Conservation (phyloP, 2,113 vertebrate genomes). For the crab-eating macaque (Macaca fascicularis) region DNA sequence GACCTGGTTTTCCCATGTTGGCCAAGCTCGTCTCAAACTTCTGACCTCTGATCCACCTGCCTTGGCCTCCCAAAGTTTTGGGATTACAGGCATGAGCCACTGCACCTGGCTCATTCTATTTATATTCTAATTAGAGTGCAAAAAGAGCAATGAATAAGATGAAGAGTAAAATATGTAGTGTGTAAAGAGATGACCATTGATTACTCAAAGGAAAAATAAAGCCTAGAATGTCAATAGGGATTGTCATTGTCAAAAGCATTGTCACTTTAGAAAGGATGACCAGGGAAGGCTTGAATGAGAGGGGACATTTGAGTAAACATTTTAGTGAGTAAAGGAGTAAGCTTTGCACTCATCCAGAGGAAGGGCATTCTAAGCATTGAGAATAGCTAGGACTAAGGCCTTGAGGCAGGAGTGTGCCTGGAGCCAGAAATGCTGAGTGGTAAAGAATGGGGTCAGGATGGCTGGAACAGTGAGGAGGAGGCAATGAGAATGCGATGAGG, state of each 20-base stretch:
- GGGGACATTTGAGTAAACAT: not conserved
- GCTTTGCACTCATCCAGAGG: not conserved
- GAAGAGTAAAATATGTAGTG: not conserved
- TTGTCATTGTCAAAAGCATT: not conserved
- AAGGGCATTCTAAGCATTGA: not conserved
- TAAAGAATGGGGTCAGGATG: no score
- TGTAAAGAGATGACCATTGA: not conserved
- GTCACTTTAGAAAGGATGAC: not conserved
- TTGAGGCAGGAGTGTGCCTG: no score
- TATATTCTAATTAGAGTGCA: not conserved
- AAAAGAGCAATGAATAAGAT: not conserved
- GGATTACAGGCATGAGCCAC: no score
- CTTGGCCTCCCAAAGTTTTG: no score
- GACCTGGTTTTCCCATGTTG: no score
- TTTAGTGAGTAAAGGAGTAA: not conserved
- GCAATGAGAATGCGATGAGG: not conserved
- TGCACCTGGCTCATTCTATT: not conserved
- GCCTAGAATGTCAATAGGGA: not conserved
- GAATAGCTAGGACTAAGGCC: fast-evolving
- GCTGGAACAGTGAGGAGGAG: not conserved
- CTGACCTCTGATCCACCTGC: no score
- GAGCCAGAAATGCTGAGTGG: not conserved
- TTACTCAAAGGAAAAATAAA: not conserved
- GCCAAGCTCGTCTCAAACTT: no score
- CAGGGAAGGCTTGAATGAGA: not conserved